Evolutionary conservation across 2,888 invertebrate species (phyloP).

Genomic region (Slavum lentiscoides): DNA sequence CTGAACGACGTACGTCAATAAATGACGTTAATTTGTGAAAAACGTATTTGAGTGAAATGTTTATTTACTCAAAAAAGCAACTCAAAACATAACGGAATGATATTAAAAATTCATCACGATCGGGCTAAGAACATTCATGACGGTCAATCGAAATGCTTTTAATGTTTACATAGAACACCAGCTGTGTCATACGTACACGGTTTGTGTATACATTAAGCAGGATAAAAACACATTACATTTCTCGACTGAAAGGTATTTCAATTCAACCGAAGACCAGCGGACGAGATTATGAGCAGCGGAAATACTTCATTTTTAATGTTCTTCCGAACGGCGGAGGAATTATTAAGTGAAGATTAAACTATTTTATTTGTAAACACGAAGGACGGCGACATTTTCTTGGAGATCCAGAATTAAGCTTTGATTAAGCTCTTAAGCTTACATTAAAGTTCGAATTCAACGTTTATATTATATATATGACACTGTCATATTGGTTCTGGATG

Average conservation of each 20-base stretch:
- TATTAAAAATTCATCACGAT: slow-evolving; percentile 6
- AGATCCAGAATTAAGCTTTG: slow-evolving; percentile 26
- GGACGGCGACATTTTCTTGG: slow-evolving; percentile 19
- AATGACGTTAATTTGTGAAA: slow-evolving; percentile 37
- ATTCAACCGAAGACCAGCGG: neutral
- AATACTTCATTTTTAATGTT: slow-evolving; percentile 38
- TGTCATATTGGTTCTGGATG: neutral
- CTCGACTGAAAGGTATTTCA: slow-evolving; percentile 35
- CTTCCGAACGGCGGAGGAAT: slow-evolving; percentile 6
- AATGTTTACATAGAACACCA: slow-evolving; percentile 2
- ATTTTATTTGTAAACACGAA: slow-evolving; percentile 46
- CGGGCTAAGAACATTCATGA: neutral
- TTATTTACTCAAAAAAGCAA: neutral
- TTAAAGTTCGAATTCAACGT: slow-evolving; percentile 26
- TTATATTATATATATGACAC: neutral
- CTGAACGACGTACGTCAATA: neutral
- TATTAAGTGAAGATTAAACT: slow-evolving; percentile 42
- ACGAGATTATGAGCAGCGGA: slow-evolving; percentile 14
- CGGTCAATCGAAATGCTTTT: slow-evolving; percentile 37
- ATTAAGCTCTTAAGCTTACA: slow-evolving; percentile 48
- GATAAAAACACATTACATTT: slow-evolving; percentile 24
- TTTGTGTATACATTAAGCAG: slow-evolving; percentile 8
- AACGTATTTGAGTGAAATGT: neutral
- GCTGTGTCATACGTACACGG: slow-evolving; percentile 7
- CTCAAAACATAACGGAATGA: neutral